Percentiles rank a stretch among this genome's conserved stretches.
phyloP scores from a whole-genome alignment of 2,888 invertebrate genomes.

The Apotomis capreana region DNA sequence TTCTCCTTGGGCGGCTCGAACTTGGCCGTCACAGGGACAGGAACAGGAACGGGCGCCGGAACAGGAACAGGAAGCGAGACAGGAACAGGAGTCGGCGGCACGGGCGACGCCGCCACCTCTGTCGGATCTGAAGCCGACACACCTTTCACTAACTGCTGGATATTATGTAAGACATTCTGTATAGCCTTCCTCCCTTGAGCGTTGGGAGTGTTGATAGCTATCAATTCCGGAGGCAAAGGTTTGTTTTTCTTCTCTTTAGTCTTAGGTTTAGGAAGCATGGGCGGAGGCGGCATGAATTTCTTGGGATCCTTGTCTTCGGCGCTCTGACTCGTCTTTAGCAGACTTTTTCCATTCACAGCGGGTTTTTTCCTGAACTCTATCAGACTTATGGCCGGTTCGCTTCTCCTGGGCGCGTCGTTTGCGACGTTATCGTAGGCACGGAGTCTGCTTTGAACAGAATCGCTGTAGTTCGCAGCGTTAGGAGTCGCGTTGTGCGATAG shows the following conservation, averaged over 20 bases:
- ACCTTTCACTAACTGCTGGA: constrained; percentile 78
- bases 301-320: constrained; percentile 64
- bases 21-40: constrained; percentile 56
- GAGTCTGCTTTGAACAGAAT: constrained; percentile 90
- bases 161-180: constrained; percentile 77
- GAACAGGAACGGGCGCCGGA: constrained; percentile 64
- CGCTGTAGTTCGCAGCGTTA: constrained; percentile 90
- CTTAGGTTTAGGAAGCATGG: constrained; percentile 61
- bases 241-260: constrained; percentile 67
- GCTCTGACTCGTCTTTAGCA: constrained; percentile 70
- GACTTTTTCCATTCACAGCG: constrained; percentile 72
- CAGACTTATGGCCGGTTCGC: constrained; percentile 67
- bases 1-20: constrained; percentile 59
- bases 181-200: constrained; percentile 75
- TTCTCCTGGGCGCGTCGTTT: constrained; percentile 61
- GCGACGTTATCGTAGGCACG: constrained; percentile 88
- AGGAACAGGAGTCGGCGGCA: constrained; percentile 38
- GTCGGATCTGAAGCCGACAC: constrained; percentile 76
- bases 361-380: constrained; percentile 78
- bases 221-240: constrained; percentile 82
- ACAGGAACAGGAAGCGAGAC: constrained; percentile 47
- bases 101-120: constrained; percentile 71
- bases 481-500: constrained; percentile 88
- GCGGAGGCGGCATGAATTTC: constrained; percentile 70
- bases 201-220: constrained; percentile 82